Conservation (phyloP, 1,140 invertebrate genomes). For the Papilio aristodemus region DNA sequence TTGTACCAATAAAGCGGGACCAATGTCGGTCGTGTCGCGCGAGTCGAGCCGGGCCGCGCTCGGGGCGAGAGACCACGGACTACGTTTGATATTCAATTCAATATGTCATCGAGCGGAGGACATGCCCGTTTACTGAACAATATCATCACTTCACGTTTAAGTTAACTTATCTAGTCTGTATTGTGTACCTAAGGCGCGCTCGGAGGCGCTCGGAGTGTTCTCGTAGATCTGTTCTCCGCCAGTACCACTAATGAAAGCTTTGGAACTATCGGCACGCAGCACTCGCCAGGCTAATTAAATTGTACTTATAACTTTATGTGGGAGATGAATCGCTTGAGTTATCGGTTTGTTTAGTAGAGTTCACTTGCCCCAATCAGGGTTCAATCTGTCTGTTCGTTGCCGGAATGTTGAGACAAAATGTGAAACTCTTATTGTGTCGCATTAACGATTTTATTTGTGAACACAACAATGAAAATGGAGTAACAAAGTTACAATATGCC, state of each 20-base stretch:
- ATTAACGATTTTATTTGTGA: neutral
- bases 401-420: neutral
- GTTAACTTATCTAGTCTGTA: constrained; percentile 37
- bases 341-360: constrained; percentile 10
- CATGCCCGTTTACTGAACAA: constrained; percentile 16
- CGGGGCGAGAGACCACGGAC: constrained; percentile 16
- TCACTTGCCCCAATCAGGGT: constrained; percentile 16
- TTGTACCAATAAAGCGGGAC: constrained; percentile 63
- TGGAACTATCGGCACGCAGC: constrained; percentile 16
- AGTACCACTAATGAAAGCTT: constrained; percentile 20
- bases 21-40: constrained; percentile 50
- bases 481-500: neutral
- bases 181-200: constrained; percentile 32
- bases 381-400: constrained; percentile 20
- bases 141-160: constrained; percentile 19
- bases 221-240: constrained; percentile 21
- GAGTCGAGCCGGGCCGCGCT: constrained; percentile 18
- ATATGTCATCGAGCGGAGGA: neutral
- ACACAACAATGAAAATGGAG: too few relatives aligned
- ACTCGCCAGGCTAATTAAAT: neutral
- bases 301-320: too few relatives aligned
- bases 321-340: too few relatives aligned
- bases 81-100: constrained; percentile 4
- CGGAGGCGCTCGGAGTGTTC: neutral
- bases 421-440: neutral